phyloP scores from a whole-genome alignment of 1,140 invertebrate genomes.

The Bombus affinis region DNA sequence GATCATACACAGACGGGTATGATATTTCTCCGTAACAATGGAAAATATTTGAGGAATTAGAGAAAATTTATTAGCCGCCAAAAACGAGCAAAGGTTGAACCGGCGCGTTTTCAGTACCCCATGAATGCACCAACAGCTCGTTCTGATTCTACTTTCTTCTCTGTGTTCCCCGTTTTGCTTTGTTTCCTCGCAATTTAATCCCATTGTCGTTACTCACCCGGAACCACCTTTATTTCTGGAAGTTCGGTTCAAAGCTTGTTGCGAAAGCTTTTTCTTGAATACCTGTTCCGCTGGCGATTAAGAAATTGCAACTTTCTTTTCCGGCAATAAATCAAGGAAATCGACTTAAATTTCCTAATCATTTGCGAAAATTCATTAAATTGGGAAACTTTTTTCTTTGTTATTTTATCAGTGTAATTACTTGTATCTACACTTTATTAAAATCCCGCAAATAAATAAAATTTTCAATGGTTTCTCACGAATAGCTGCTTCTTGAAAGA shows the following conservation, averaged over 20 bases:
- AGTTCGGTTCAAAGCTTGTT: background rate
- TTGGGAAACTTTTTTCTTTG: background rate
- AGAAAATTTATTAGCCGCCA: constrained; percentile 41
- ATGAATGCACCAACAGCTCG: constrained; percentile 42
- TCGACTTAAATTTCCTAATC: background rate
- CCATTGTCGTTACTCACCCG: constrained; percentile 27
- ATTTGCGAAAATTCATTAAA: background rate
- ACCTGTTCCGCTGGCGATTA: background rate
- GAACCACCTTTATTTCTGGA: constrained; percentile 4
- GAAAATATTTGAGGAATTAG: constrained; percentile 23
- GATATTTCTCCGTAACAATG: background rate
- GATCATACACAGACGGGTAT: background rate
- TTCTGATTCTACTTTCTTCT: constrained; percentile 1
- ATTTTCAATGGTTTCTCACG: too few species aligned
- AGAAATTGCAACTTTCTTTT: background rate
- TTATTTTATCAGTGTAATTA: too few species aligned
- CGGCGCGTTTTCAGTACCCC: constrained; percentile 6
- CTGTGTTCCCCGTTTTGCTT: background rate
- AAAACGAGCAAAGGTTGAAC: background rate
- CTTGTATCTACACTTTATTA: too few species aligned
- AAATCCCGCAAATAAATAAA: too few species aligned
- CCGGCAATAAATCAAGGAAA: background rate
- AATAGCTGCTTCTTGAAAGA: too few species aligned
- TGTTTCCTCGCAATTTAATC: constrained; percentile 55
- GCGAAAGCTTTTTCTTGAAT: background rate